A percentile compares a stretch with the other conserved stretches of the same genome.
phyloP scores from a whole-genome alignment of 2,888 invertebrate genomes.

The Agrotis ipsilon region DNA sequence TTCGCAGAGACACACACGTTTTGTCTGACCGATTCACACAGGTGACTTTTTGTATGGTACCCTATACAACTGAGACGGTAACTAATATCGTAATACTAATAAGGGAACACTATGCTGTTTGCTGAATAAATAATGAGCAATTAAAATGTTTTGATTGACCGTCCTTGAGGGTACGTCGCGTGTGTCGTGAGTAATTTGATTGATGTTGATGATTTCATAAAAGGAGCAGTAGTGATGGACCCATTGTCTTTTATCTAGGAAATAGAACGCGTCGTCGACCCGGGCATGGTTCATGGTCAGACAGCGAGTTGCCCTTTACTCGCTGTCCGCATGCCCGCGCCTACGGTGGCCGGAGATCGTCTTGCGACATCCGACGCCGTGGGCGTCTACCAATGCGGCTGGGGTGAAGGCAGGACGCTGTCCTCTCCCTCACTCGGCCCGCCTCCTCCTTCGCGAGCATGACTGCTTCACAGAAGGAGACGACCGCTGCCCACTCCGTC shows the following conservation, averaged over 20 bases:
- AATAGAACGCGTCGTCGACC: too few relatives aligned
- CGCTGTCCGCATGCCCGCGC: too few relatives aligned
- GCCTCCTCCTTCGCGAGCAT: too few relatives aligned
- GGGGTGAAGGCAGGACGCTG: too few relatives aligned
- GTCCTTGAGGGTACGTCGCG: conserved; percentile 34
- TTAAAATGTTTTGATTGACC: conserved; percentile 31
- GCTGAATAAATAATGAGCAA: conserved; percentile 35
- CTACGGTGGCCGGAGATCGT: too few relatives aligned
- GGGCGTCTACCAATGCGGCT: too few relatives aligned
- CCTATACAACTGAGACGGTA: conserved; percentile 17
- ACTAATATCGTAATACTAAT: conserved; percentile 33
- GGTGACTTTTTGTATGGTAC: conserved; percentile 45
- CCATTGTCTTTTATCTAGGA: not conserved
- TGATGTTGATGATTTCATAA: conserved; percentile 14
- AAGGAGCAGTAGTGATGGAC: conserved; percentile 7
- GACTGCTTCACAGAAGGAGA: too few relatives aligned
- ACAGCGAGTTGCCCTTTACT: too few relatives aligned
- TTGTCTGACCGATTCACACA: conserved; percentile 48
- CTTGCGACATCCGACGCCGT: too few relatives aligned
- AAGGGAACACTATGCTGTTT: conserved; percentile 46
- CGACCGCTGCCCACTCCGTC: too few relatives aligned
- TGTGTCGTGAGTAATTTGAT: conserved; percentile 20
- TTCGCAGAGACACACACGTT: conserved; percentile 18
- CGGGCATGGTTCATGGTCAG: too few relatives aligned
- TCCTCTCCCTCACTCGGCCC: too few relatives aligned